Evolutionary conservation across 2,113 vertebrate species (phyloP).

Genomic region (Archilochus colubris): DNA sequence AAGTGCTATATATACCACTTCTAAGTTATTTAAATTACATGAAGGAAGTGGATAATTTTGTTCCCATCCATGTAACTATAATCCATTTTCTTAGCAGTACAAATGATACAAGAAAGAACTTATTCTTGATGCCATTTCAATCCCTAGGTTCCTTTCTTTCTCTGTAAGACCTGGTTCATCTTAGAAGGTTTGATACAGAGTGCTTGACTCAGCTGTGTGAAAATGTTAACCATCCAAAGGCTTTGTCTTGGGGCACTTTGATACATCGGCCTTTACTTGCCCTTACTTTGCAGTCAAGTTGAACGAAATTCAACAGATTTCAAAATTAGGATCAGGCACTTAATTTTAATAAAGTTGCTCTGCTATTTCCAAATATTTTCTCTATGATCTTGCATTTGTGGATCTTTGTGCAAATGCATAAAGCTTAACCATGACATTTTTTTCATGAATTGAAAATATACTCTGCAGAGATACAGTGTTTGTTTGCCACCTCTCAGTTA

Average conservation of each 20-base stretch:
- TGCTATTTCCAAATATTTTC: not conserved
- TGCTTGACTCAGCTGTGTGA: not conserved
- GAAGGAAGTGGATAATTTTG: not conserved
- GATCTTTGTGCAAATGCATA: not conserved
- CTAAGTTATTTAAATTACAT: not conserved
- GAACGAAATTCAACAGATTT: not conserved
- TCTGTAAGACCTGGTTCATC: not conserved
- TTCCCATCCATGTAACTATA: not conserved
- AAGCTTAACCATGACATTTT: not conserved
- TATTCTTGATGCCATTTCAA: not conserved
- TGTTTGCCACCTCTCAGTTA: fast-evolving
- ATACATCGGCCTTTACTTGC: not conserved
- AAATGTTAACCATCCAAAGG: not conserved
- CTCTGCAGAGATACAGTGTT: not conserved
- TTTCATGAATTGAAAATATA: not conserved
- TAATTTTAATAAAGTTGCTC: not conserved
- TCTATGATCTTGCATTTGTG: not conserved
- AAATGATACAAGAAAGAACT: not conserved
- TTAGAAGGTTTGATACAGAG: not conserved
- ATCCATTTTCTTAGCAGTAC: not conserved
- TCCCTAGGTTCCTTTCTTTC: not conserved
- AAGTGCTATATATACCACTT: not conserved
- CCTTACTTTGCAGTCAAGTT: not conserved
- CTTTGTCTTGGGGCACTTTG: not conserved
- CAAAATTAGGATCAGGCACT: not conserved